phyloP scores from a whole-genome alignment of 1,140 invertebrate species.

The Neotoxoptera formosana region DNA sequence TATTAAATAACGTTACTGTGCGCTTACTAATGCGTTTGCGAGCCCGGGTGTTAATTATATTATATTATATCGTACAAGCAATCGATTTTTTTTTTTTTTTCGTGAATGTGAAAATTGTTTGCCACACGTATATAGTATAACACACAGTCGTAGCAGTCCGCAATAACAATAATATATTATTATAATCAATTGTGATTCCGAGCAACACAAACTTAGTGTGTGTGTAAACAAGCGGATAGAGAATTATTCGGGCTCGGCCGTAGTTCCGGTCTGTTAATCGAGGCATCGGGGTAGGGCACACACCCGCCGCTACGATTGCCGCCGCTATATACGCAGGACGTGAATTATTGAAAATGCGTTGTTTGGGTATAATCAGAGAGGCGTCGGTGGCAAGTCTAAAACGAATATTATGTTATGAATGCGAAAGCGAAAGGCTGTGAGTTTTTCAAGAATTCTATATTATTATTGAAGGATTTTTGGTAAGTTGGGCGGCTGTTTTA shows the following conservation, averaged over 20 bases:
- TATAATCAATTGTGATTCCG: not conserved
- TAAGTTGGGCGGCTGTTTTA: no score
- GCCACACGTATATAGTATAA: not conserved
- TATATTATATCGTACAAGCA: not conserved
- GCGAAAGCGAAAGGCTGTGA: no score
- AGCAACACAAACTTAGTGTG: not conserved
- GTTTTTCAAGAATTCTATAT: no score
- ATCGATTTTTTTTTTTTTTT: not conserved
- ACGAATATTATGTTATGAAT: not conserved
- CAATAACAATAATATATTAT: not conserved
- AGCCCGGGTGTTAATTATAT: not conserved
- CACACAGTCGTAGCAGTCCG: not conserved
- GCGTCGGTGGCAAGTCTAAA: not conserved
- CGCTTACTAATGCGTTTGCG: no score
- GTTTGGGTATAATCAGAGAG: not conserved
- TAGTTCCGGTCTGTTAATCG: conserved; percentile 55
- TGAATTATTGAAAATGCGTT: conserved; percentile 37
- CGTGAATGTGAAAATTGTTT: not conserved
- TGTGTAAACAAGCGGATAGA: conserved; percentile 19
- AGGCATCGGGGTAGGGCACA: conserved; percentile 25
- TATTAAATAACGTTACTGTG: no score
- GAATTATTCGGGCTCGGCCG: conserved; percentile 41
- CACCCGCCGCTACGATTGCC: not conserved
- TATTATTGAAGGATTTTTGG: no score
- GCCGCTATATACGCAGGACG: not conserved